A percentile compares a stretch with the other conserved stretches of the same genome.
Conservation (phyloP, 2,113 vertebrate species). For the Xyliphius kryptos region DNA sequence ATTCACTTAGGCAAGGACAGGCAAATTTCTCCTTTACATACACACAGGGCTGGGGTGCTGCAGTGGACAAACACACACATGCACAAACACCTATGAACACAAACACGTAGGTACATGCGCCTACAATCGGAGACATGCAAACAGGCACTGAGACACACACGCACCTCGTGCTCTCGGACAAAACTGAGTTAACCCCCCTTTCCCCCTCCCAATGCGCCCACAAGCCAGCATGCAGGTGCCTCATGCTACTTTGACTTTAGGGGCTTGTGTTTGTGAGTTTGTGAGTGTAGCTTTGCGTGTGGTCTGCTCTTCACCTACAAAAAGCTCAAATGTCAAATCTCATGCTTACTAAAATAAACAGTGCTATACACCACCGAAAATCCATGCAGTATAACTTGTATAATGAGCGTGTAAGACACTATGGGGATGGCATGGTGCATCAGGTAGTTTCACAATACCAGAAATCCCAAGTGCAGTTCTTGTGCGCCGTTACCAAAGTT, state of each 20-base stretch:
- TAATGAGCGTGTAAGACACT: too few relatives aligned
- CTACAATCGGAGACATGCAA: slow-evolving; percentile 32
- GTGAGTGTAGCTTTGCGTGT: slow-evolving; percentile 20
- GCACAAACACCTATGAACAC: slow-evolving; percentile 26
- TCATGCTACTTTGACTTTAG: slow-evolving; percentile 59
- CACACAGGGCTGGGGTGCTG: slow-evolving; percentile 52
- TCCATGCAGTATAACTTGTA: too few relatives aligned
- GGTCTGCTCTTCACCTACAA: too few relatives aligned
- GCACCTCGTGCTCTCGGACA: slow-evolving; percentile 45
- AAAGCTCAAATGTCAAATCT: too few relatives aligned
- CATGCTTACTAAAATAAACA: too few relatives aligned
- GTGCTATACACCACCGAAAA: too few relatives aligned
- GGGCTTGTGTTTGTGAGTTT: slow-evolving; percentile 45
- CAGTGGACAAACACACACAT: slow-evolving; percentile 42
- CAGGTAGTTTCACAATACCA: too few relatives aligned
- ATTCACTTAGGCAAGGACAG: slow-evolving; percentile 99
- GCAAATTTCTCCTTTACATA: slow-evolving; percentile 99
- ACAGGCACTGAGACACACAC: slow-evolving; percentile 28
- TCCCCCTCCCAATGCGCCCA: slow-evolving; percentile 22
- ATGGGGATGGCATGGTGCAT: too few relatives aligned
- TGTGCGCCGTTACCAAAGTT: too few relatives aligned
- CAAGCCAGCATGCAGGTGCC: slow-evolving; percentile 56
- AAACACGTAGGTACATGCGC: slow-evolving; percentile 33
- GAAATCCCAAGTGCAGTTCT: too few relatives aligned
- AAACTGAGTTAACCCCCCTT: slow-evolving; percentile 66